Evolutionary conservation across 2,888 invertebrate genomes (phyloP), one percentile per base, ranked within the genome.

Genomic region (Eupeodes latifasciatus): DNA sequence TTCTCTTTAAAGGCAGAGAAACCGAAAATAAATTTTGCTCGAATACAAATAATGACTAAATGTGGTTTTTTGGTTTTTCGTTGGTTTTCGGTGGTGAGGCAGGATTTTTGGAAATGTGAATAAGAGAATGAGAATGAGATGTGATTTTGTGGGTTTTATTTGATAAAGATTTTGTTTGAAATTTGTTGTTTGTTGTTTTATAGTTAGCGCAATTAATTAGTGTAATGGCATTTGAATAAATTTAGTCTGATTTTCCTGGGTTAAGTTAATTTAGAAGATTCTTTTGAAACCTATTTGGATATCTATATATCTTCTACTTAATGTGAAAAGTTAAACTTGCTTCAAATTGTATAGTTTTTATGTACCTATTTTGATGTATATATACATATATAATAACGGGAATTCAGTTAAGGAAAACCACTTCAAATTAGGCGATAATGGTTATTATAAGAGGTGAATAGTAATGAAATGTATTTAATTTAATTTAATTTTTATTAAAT

Each of bases 41-140:
- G 9, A 66, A 66, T 49, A 66, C 66, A 66, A 66, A 82, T 77
- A 77, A 77, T 77, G 69, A 66, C 82, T 82, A 51, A 82, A 72
- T 82, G 71, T 76, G 69, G 81, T 76, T 76, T 57, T 66, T 59
- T 12, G 57, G 27, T 59, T 59, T 59, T 59, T 14, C 14, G 59
- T 10, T 47, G 40, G 5, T 7, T 7, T 36, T 36, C 36, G 36
- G 2, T 7, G 36, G 40, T 40, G 40, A 5, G 5, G 40, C 40
- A 7, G 40, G 27, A 27, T 27, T 27, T 27, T 27, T 27, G 27
- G 27, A 27, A 27, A 40, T 40, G 36, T 36, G 36, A 36, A 6
- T 5, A 36, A 6, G 36, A 6, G 27, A 66, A 47, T 47, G 49
- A 14, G 27, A 66, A 27, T 3, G 27, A 49, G 49, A 66, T 66